A percentile compares a stretch with the other conserved stretches of the same genome.
phyloP scores from a whole-genome alignment of 1,140 invertebrate genomes.

The Drosophila sproati region DNA sequence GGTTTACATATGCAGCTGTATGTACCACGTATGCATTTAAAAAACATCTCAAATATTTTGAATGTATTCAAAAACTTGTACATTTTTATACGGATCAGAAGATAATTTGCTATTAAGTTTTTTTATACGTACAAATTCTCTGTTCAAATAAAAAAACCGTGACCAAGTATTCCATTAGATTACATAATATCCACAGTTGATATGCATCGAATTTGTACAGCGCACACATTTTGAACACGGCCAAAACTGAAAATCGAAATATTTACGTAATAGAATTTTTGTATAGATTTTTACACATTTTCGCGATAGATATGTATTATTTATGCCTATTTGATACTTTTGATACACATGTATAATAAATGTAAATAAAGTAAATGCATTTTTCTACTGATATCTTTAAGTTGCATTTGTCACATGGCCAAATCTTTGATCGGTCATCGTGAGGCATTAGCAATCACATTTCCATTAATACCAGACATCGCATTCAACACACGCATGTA shows the following conservation, averaged over 20 bases:
- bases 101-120: slow-evolving; percentile 27
- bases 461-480: slow-evolving; percentile 13
- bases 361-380: slow-evolving; percentile 47
- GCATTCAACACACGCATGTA: not conserved
- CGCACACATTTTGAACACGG: slow-evolving; percentile 19
- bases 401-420: not conserved
- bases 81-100: slow-evolving; percentile 23
- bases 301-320: slow-evolving; percentile 15
- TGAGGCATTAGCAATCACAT: not conserved
- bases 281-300: not conserved
- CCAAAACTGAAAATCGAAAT: slow-evolving; percentile 5
- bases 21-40: slow-evolving; percentile 40
- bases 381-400: slow-evolving; percentile 35
- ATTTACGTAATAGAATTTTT: not conserved
- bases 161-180: slow-evolving; percentile 14
- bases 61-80: slow-evolving; percentile 39
- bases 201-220: slow-evolving; percentile 30
- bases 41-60: slow-evolving; percentile 38
- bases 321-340: slow-evolving; percentile 28
- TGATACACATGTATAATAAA: slow-evolving; percentile 17
- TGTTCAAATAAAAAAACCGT: slow-evolving; percentile 9
- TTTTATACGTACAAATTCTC: slow-evolving; percentile 13
- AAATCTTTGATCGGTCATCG: not conserved
- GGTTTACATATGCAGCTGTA: slow-evolving; percentile 13
- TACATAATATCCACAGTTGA: not conserved